Evolutionary conservation across 2,888 invertebrate genomes (phyloP).

Genomic region (Mechanitis mazaeus): DNA sequence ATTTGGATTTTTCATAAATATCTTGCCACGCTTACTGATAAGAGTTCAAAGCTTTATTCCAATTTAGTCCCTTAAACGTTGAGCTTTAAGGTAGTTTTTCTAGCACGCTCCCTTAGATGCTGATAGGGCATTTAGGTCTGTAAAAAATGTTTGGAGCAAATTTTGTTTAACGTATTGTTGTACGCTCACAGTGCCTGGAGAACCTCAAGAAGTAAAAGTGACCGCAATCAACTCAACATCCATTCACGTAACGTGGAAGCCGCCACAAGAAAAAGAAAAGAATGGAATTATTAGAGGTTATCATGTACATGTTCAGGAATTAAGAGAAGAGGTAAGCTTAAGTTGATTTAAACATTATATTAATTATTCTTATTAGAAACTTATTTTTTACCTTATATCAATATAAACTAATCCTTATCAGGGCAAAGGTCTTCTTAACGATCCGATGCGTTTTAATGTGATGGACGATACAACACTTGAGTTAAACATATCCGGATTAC

Average conservation of each 20-base stretch:
- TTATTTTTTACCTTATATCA: too few species aligned
- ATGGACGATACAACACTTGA: conserved; percentile 86
- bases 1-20: conserved; percentile 29
- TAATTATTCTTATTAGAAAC: not conserved
- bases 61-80: conserved; percentile 52
- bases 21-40: conserved; percentile 45
- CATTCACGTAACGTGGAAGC: conserved; percentile 95
- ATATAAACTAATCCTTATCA: conserved; percentile 39
- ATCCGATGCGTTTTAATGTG: conserved; percentile 91
- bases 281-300: conserved; percentile 98
- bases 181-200: conserved; percentile 92
- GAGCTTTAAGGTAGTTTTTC: conserved; percentile 61
- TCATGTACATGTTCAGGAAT: conserved; percentile 96
- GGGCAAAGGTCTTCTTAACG: conserved; percentile 88
- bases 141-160: conserved; percentile 40
- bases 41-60: conserved; percentile 52
- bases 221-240: conserved; percentile 96
- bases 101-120: conserved; percentile 74
- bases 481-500: conserved; percentile 90
- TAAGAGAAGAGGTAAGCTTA: conserved; percentile 84
- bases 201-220: conserved; percentile 94
- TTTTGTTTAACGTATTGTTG: conserved; percentile 22
- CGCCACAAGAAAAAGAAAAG: conserved; percentile 92
- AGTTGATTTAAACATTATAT: not conserved
- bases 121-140: conserved; percentile 75